Evolutionary conservation across 2,113 vertebrate genomes (phyloP), one percentile per base, ranked within the genome.

Genomic region (Gasterosteus nipponicus): DNA sequence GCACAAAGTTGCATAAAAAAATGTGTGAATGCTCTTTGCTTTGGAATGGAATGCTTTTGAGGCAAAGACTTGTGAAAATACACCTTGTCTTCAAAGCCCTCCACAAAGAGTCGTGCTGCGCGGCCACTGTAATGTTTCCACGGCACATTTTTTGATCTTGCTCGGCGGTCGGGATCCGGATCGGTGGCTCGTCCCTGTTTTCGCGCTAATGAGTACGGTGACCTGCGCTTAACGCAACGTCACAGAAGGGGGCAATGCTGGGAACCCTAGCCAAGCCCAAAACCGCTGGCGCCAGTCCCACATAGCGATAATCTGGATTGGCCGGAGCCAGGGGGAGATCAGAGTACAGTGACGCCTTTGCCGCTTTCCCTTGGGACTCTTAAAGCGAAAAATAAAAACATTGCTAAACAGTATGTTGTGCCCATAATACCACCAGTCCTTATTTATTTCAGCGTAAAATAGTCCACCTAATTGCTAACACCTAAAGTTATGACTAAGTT

Each of bases 271-370:
- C 66, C 47, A 10, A 71, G 81, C 59, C 68, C 57, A 90, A 54
- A 90, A 83, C 77, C 58, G 62, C 85, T 90, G 93, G 93, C 92
- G 92, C 93, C 93, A 78, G 80, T 68, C 56, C 72, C 87, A 80
- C 69, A 70, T 67, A 65, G 89, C 82, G 81, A 87, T 81, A 81
- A 90, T 92, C 78, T 89, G 85, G 84, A 73, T 44, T 31, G 65
- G 90, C 86, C 61, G 77, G 81, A 62, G 77, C 29, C 65, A 80
- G 78, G 67, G 22, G 26, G 41, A 89, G 84, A 93, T 92, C 90
- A 90, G 78, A 93, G 89, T n/a, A 31, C 10, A 22, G 10, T 26
- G 75, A 72, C 51, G 60, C 71, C 61, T 69, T 71, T 2, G 41
- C 42, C 49, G 16, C 10, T 75, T 83, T 85, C 93, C 88, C 91